Percentiles rank a stretch among this genome's conserved stretches.
Conservation (phyloP, 2,113 vertebrate species). For the Poecilia latipinna region DNA sequence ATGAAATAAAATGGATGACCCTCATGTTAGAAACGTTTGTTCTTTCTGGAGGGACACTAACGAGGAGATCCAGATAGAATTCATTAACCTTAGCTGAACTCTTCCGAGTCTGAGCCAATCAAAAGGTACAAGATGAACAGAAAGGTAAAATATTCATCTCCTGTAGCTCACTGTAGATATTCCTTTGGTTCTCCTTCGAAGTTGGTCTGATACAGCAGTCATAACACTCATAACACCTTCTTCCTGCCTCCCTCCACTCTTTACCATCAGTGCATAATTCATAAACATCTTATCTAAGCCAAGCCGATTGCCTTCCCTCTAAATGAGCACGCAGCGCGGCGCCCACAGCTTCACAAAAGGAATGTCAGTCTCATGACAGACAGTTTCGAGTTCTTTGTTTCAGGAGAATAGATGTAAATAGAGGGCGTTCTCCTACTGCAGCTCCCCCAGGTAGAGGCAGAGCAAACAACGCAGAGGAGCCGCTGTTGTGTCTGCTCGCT, state of each 20-base stretch:
- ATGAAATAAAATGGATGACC: constrained; percentile 1
- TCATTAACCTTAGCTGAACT: constrained; percentile 28
- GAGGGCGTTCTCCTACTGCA: constrained; percentile 45
- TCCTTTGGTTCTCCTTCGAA: constrained; percentile 44
- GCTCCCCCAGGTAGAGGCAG: constrained; percentile 65
- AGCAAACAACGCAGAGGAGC: constrained; percentile 57
- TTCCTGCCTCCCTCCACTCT: constrained; percentile 18
- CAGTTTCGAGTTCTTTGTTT: constrained; percentile 54
- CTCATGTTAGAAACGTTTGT: constrained; percentile 19
- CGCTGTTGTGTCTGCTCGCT: constrained; percentile 40
- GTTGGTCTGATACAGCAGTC: constrained; percentile 56
- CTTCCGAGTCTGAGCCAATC: constrained; percentile 12
- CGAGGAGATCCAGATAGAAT: constrained; percentile 47
- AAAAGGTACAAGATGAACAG: constrained; percentile 14
- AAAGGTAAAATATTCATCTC: constrained; percentile 25
- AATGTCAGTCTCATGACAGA: constrained; percentile 59
- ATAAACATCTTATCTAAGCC: constrained; percentile 53
- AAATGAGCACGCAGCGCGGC: constrained; percentile 32
- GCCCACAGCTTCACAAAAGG: constrained; percentile 56
- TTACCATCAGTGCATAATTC: constrained; percentile 66
- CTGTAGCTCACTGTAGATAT: constrained; percentile 18
- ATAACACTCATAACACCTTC: constrained; percentile 55
- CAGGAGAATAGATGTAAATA: constrained; percentile 53
- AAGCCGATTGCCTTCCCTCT: constrained; percentile 55
- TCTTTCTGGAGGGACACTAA: constrained; percentile 35